Base-by-base conservation (phyloP, 2,797 vertebrate species). In the Neosalanx taihuensis region DNA sequence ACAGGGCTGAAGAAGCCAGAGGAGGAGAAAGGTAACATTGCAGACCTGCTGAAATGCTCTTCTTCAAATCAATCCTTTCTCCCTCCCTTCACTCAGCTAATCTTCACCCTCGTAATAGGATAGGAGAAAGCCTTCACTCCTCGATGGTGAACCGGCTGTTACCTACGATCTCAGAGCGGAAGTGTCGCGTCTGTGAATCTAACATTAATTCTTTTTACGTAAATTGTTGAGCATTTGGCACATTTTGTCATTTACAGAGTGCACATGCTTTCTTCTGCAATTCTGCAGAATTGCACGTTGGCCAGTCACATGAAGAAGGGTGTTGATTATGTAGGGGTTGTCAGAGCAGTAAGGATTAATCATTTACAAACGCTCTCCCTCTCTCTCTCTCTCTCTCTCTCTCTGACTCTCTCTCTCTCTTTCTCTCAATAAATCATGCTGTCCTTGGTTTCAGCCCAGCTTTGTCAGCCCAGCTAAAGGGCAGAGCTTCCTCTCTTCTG, bases 1-100 rank as follows among this genome's bases (percentile, higher is more conserved):
- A 92, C 94, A 37, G 93, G 96, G 17, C 89, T 95, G 64, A 99
- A 96, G 92, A 99, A 97, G 56, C 95, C 94, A 0, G 96, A 99
- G 65, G 97, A 98, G 66, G 97, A 99, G 79, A 97, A 95, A 94
- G 97, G 97, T 98, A 92, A 12, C 41, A 46, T 46, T 3, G 41
- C 12, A 46, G 41, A 46, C 41, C 41, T 46, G 41, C 10, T 46
- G 10, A 46, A 46, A 46, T 56, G n/a, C 51, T 56, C 9, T 6
- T 49, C 18, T 56, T n/a, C 51, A 3, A 56, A n/a, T 17, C 51
- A 17, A 56, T 56, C 18, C 51, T 56, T 56, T 12, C 41, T 37
- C 35, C 35, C 7, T 37, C 6, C 35, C 41, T 46, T 46, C 41
- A 9, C 41, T 46, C 9, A 46, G 41, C 41, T 46, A 46, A 46